Evolutionary conservation across 2,888 invertebrate genomes (phyloP), one percentile per base, ranked within the genome.

Genomic region (Pilophorus perplexus): DNA sequence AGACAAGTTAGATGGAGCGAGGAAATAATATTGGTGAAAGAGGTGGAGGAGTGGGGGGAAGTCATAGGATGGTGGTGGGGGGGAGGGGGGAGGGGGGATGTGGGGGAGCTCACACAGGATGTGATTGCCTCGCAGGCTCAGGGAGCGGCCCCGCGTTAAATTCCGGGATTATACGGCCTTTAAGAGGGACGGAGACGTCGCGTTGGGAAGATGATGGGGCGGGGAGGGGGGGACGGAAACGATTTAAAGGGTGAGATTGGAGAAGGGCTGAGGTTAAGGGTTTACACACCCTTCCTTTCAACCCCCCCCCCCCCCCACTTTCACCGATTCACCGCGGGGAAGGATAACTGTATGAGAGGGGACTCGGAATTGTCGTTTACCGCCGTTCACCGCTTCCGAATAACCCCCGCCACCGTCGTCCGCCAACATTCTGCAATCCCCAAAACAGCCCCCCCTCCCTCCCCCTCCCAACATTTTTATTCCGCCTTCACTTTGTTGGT

Each of bases 21-120:
- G 46, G 46, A 46, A 46, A 46, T 46, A n/a, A 46, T 46, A 46
- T 46, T 46, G 46, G 46, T 46, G 46, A 46, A 46, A 46, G 46
- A 46, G 46, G n/a, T n/a, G n/a, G n/a, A n/a, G n/a, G n/a, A n/a
- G n/a, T n/a, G n/a, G n/a, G n/a, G n/a, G n/a, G n/a, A n/a, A n/a
- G n/a, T n/a, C n/a, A n/a, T n/a, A n/a, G n/a, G n/a, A n/a, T 46
- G 23, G 25, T 14, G 42, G 42, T 1, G 42, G 3, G 42, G 42
- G 42, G 42, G 16, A n/a, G 42, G 2, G 14, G 8, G n/a, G 3
- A 25, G 23, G 46, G 14, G 23, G 46, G 46, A 14, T 12, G 46
- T 23, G 46, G 46, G 22, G 46, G 46, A 12, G 46, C 46, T 46
- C 46, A 23, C 46, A 23, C 46, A n/a, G 23, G 23, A 46, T 46